These are phyloP conservation scores for Polydrusus pterygomalis DNA, from an alignment of 2,888 invertebrate species.

Conservation along the genomic window DNA sequence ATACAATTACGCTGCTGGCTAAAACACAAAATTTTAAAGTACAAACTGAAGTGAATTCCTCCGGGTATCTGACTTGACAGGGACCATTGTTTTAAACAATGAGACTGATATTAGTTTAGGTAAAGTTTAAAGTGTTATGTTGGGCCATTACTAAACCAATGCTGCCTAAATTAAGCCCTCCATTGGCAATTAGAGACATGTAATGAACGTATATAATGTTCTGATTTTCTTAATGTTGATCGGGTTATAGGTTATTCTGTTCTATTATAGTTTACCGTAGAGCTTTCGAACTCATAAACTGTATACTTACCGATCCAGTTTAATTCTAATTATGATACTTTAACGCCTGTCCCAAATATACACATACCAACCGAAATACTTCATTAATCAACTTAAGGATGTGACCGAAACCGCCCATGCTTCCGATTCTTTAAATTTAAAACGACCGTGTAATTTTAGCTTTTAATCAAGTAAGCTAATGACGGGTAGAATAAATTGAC, in stretches of 20 bases:
- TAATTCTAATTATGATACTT: too few relatives aligned
- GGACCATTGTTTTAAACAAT: constrained; percentile 28
- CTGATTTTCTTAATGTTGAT: not conserved
- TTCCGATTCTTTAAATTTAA: constrained; percentile 46
- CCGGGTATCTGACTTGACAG: constrained; percentile 39
- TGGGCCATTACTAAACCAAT: constrained; percentile 26
- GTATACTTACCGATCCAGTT: too few relatives aligned
- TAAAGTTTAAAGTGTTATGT: constrained; percentile 37
- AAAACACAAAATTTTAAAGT: constrained; percentile 37
- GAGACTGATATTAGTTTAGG: constrained; percentile 32
- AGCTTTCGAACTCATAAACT: too few relatives aligned
- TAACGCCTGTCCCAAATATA: not conserved
- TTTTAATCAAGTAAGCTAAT: constrained; percentile 32
- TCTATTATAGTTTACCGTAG: too few relatives aligned
- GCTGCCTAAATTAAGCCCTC: constrained; percentile 14
- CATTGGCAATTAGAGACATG: constrained; percentile 27
- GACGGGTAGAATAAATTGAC: constrained; percentile 31
- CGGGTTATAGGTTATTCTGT: not conserved
- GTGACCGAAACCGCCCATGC: constrained; percentile 35
- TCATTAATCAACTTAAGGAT: constrained; percentile 44
- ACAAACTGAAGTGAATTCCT: constrained; percentile 29
- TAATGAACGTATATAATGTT: not conserved
- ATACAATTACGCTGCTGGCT: constrained; percentile 13
- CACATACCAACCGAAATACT: constrained; percentile 5
- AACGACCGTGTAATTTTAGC: constrained; percentile 39